These are phyloP conservation scores for Glossosoma conforme DNA, from an alignment of 1,140 invertebrate genomes.

Conservation along the genomic window DNA sequence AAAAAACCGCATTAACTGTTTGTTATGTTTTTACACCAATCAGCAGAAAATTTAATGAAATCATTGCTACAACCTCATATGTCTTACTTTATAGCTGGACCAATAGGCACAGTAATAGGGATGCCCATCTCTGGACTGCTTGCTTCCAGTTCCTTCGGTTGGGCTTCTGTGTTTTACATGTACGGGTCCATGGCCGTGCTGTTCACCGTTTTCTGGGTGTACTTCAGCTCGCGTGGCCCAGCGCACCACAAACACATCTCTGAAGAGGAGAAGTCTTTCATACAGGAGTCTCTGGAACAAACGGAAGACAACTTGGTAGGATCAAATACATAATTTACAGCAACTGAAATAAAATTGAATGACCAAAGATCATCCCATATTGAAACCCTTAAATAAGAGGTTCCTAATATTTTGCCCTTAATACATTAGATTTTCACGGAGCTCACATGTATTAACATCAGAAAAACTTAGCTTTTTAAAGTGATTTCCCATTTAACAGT, in stretches of 20 bases:
- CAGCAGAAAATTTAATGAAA: too few species aligned
- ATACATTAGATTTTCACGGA: too few species aligned
- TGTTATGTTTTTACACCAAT: too few species aligned
- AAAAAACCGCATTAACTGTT: too few species aligned
- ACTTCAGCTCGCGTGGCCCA: slow-evolving; percentile 50
- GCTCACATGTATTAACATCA: too few species aligned
- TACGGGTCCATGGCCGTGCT: slow-evolving; percentile 48
- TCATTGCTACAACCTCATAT: too few species aligned
- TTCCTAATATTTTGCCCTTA: too few species aligned
- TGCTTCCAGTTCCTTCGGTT: slow-evolving; percentile 51
- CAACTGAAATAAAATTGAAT: too few species aligned
- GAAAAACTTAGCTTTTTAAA: too few species aligned
- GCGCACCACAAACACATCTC: slow-evolving; percentile 39
- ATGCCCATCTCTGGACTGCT: slow-evolving; percentile 56
- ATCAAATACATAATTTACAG: too few species aligned
- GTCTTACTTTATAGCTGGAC: slow-evolving; percentile 50
- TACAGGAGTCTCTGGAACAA: slow-evolving; percentile 46
- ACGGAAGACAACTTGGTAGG: slow-evolving; percentile 42
- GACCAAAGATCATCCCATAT: too few species aligned
- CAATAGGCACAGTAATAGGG: slow-evolving; percentile 58
- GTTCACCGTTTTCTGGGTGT: slow-evolving; percentile 38
- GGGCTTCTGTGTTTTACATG: slow-evolving; percentile 57
- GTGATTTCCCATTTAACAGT: not conserved
- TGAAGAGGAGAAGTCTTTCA: slow-evolving; percentile 43
- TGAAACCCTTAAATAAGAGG: too few species aligned